A percentile compares a stretch with the other conserved stretches of the same genome.
Evolutionary conservation across 2,113 vertebrate species (phyloP).

Genomic region (Chaenogobius annularis): DNA sequence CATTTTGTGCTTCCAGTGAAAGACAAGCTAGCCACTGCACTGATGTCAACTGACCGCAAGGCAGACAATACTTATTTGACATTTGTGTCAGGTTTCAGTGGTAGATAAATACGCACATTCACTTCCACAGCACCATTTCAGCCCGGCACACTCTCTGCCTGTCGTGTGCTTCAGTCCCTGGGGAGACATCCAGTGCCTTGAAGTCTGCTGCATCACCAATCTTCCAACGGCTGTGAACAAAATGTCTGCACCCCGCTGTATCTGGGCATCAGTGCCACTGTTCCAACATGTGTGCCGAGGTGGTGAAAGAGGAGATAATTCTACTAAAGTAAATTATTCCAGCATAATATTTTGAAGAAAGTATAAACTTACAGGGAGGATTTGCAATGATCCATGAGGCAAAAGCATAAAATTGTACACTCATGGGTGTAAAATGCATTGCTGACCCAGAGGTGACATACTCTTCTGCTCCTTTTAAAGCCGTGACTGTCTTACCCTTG

Average conservation of each 20-base stretch:
- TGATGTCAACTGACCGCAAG: slow-evolving; percentile 34
- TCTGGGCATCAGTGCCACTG: slow-evolving; percentile 54
- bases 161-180: slow-evolving; percentile 52
- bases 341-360: neutral
- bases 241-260: slow-evolving; percentile 57
- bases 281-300: neutral
- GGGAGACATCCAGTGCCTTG: slow-evolving; percentile 57
- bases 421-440: neutral
- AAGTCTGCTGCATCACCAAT: slow-evolving; percentile 60
- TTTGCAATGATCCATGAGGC: neutral
- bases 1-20: neutral
- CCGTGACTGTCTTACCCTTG: neutral
- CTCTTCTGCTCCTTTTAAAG: neutral
- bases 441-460: neutral
- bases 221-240: slow-evolving; percentile 48
- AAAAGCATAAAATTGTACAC: neutral
- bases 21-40: neutral
- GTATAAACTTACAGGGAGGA: neutral
- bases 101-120: neutral
- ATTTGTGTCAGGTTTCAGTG: slow-evolving; percentile 46
- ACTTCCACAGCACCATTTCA: neutral
- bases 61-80: slow-evolving; percentile 48
- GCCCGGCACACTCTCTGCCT: slow-evolving; percentile 12
- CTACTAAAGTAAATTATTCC: neutral
- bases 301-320: neutral